A percentile compares a stretch with the other conserved stretches of the same genome.
Conservation (phyloP, 2,797 vertebrate genomes). For the Zalophus californianus region DNA sequence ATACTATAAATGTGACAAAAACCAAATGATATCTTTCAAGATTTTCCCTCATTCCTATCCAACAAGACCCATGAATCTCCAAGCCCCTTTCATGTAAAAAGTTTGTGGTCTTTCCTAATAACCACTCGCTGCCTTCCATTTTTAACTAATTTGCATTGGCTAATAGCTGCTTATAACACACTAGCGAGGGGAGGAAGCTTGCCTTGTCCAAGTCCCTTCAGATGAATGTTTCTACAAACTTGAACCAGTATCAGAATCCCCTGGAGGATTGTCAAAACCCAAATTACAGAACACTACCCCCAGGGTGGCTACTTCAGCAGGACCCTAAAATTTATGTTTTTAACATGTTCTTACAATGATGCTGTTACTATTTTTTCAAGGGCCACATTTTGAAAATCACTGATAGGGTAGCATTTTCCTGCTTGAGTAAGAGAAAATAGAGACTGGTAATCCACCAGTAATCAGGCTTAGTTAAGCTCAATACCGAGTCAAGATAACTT, state of each 20-base stretch:
- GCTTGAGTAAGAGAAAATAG: background rate
- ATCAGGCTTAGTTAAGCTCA: background rate
- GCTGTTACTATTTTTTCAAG: background rate
- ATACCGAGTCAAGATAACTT: background rate
- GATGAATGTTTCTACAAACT: background rate
- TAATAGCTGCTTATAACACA: background rate
- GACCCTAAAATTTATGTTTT: background rate
- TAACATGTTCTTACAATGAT: background rate
- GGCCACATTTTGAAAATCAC: background rate
- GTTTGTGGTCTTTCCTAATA: background rate
- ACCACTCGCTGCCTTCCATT: background rate
- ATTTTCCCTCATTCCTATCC: background rate
- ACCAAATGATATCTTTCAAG: background rate
- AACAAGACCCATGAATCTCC: background rate
- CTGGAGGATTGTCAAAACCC: background rate
- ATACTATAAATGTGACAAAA: background rate
- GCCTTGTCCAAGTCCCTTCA: background rate
- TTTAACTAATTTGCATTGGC: background rate
- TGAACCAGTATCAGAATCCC: background rate
- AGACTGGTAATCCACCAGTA: background rate
- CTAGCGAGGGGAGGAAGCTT: background rate
- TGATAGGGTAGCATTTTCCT: background rate
- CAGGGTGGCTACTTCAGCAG: background rate
- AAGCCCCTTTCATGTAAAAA: background rate
- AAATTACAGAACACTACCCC: too few species aligned